Percentiles rank a stretch among this genome's conserved stretches.
Conservation (phyloP, 2,888 invertebrate genomes). For the Tachystola acroxantha region DNA sequence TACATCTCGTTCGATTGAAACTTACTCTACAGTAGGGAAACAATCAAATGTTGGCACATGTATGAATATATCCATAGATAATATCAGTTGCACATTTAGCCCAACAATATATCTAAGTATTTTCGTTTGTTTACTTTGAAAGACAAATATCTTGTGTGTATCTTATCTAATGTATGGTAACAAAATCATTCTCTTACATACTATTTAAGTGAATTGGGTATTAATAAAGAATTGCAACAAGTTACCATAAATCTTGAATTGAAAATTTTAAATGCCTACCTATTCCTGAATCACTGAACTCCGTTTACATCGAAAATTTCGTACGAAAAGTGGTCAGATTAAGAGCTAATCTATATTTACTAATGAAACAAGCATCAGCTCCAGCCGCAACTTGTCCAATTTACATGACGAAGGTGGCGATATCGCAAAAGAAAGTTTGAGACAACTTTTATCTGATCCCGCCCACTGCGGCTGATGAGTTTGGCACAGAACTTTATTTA, state of each 20-base stretch:
- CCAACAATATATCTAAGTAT: too few relatives aligned
- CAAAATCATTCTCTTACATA: too few relatives aligned
- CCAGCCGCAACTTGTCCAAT: slow-evolving; percentile 67
- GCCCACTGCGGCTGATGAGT: slow-evolving; percentile 70
- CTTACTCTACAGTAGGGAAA: background rate
- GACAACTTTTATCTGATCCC: slow-evolving; percentile 72
- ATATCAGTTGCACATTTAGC: too few relatives aligned
- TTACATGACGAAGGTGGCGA: slow-evolving; percentile 75
- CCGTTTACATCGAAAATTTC: slow-evolving; percentile 42
- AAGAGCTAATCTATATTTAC: slow-evolving; percentile 63
- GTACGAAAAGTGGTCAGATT: slow-evolving; percentile 49
- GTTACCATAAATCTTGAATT: too few relatives aligned
- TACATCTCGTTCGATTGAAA: slow-evolving; percentile 27
- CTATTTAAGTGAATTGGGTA: too few relatives aligned
- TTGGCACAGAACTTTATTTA: slow-evolving; percentile 68
- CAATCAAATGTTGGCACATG: background rate
- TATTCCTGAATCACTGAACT: slow-evolving; percentile 2
- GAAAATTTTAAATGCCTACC: too few relatives aligned
- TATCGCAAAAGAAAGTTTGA: slow-evolving; percentile 72
- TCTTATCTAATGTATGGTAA: too few relatives aligned
- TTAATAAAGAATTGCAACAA: too few relatives aligned
- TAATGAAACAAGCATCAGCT: slow-evolving; percentile 66
- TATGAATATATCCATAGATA: too few relatives aligned
- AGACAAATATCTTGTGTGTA: too few relatives aligned
- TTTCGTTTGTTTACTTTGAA: too few relatives aligned